Evolutionary conservation across 1,140 invertebrate species (phyloP), one percentile per base, ranked within the genome.

Genomic region (Portunus trituberculatus): DNA sequence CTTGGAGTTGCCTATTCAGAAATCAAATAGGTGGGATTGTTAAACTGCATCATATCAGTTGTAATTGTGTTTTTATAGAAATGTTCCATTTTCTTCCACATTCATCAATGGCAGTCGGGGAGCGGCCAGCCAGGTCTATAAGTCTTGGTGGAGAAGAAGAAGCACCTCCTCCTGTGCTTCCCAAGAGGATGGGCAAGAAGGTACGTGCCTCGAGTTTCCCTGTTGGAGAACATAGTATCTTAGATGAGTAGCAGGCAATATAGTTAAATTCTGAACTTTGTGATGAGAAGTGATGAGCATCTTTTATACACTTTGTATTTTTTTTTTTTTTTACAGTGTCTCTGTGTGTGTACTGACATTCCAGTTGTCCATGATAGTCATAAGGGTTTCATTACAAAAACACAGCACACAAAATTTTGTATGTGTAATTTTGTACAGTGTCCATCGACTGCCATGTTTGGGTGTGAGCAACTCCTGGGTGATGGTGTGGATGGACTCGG

Each of bases 131-230:
- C 93, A 90, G 97, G 92, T 97, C 97, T 29, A 96, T 97, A 6
- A 97, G 96, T 82, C 91, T 96, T 76, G 95, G 94, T 83, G 89
- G 96, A 20, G 96, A 96, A 12, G 96, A 97, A 83, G 52, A 96
- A 20, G 97, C 97, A 10, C 97, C 97, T 6, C 98, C 98, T 28
- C 97, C 98, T 3, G 97, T 97, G 86, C 97, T 98, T 76, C 98
- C 98, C 3, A 98, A 98, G 96, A 97, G 97, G 92, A 96, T 97
- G 4, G 96, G 97, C 14, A 97, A 97, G 94, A 98, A 98, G 96
- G 94, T 96, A 96, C 92, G 91, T 94, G 94, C 94, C 31, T 46
- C 94, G 10, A 95, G 94, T 95, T 95, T 95, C 94, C 86, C 82
- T 88, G 59, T 95, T 16, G 94, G 94, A 29, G 94, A 95, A 89